phyloP scores from a whole-genome alignment of 2,888 invertebrate genomes.

The Archaeoteleia sp. region DNA sequence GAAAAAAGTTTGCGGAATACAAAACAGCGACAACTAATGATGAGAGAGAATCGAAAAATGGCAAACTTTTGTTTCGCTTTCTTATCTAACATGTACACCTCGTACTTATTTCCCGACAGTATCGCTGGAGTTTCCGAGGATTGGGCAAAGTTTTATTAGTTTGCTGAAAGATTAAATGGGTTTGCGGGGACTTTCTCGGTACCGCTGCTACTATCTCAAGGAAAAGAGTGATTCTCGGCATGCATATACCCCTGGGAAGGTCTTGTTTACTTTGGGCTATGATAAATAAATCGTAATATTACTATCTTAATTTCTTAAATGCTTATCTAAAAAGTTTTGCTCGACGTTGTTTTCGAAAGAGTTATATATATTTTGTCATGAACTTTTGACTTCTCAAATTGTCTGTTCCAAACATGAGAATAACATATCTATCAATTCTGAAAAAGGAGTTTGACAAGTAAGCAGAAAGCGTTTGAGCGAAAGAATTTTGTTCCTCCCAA shows the following conservation, averaged over 20 bases:
- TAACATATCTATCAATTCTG: no score
- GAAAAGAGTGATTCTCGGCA: slow-evolving; percentile 45
- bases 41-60: slow-evolving; percentile 17
- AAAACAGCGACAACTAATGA: not conserved
- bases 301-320: slow-evolving; percentile 29
- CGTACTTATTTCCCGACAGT: slow-evolving; percentile 38
- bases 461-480: no score
- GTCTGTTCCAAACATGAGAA: no score
- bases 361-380: not conserved
- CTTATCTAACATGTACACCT: slow-evolving; percentile 34
- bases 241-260: slow-evolving; percentile 49
- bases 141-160: slow-evolving; percentile 68
- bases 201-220: slow-evolving; percentile 45
- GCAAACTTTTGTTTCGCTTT: slow-evolving; percentile 35
- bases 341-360: slow-evolving; percentile 1
- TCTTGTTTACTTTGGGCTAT: slow-evolving; percentile 48
- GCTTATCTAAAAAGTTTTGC: slow-evolving; percentile 33
- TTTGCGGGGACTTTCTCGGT: slow-evolving; percentile 44
- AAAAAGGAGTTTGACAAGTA: no score
- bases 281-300: slow-evolving; percentile 27
- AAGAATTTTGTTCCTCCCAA: no score
- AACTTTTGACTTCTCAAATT: no score
- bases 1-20: not conserved
- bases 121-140: slow-evolving; percentile 50
- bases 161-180: slow-evolving; percentile 63